These are phyloP conservation scores for Gallinago media DNA, from an alignment of 2,113 vertebrate genomes.

Conservation along the genomic window DNA sequence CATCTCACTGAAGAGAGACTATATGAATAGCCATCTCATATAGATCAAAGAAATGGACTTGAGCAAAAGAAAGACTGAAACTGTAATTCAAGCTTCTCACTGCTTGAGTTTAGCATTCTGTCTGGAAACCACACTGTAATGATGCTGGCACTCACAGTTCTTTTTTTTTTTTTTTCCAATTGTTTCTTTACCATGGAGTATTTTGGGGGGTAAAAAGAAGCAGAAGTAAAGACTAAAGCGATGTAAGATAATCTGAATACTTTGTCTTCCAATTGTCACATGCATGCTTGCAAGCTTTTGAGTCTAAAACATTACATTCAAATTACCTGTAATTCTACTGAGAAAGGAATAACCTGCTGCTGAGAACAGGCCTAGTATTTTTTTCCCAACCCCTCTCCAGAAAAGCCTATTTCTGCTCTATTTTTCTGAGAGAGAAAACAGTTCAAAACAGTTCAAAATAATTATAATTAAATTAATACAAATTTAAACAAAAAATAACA, in stretches of 20 bases:
- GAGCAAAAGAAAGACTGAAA: neutral
- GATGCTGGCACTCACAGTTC: neutral
- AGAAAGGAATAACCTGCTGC: neutral
- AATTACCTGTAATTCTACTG: neutral
- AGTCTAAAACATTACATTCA: neutral
- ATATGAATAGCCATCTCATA: neutral
- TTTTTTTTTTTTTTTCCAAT: neutral
- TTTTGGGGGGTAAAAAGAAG: neutral
- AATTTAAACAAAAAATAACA: neutral
- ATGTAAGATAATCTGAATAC: neutral
- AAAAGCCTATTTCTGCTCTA: neutral
- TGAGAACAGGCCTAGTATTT: neutral
- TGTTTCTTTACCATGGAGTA: neutral
- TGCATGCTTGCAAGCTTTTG: neutral
- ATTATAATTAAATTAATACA: neutral
- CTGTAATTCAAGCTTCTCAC: neutral
- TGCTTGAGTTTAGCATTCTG: neutral
- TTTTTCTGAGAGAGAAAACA: neutral
- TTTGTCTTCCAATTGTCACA: neutral
- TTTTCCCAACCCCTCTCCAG: neutral
- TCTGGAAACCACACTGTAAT: neutral
- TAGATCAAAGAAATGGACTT: neutral
- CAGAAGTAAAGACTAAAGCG: neutral
- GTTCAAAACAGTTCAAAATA: neutral
- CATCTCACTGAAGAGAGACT: neutral